phyloP scores from a whole-genome alignment of 2,113 vertebrate species.

The Garra rufa region DNA sequence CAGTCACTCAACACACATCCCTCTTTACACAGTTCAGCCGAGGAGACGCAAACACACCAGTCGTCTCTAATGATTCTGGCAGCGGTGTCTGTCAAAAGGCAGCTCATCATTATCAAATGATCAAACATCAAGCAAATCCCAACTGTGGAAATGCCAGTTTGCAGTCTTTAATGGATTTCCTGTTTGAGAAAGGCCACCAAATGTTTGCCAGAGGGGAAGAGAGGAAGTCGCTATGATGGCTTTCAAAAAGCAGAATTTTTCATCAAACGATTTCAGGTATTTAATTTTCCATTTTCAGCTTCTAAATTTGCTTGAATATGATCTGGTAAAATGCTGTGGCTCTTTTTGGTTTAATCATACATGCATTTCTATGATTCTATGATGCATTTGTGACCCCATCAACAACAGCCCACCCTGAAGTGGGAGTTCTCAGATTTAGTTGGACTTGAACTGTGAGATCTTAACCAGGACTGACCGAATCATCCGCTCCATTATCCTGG shows the following conservation, averaged over 20 bases:
- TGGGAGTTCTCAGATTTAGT: neutral
- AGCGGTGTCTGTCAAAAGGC: neutral
- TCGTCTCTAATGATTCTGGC: slow-evolving; percentile 17
- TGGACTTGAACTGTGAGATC: neutral
- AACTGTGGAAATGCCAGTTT: slow-evolving; percentile 33
- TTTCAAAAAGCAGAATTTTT: neutral
- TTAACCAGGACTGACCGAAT: slow-evolving; percentile 77
- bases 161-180: slow-evolving; percentile 23
- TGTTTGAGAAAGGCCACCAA: slow-evolving; percentile 19
- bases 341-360: neutral
- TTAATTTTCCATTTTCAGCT: neutral
- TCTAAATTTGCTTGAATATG: neutral
- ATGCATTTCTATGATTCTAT: neutral
- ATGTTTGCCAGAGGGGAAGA: slow-evolving; percentile 43
- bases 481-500: slow-evolving; percentile 82
- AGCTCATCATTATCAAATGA: slow-evolving; percentile 30
- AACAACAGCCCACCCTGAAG: neutral
- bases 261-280: neutral
- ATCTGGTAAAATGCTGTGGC: neutral
- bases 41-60: neutral
- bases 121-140: slow-evolving; percentile 25
- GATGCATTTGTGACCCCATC: neutral
- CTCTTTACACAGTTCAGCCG: neutral
- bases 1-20: neutral
- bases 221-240: neutral